phyloP scores from a whole-genome alignment of 2,113 vertebrate species.

The Engystomops pustulosus region DNA sequence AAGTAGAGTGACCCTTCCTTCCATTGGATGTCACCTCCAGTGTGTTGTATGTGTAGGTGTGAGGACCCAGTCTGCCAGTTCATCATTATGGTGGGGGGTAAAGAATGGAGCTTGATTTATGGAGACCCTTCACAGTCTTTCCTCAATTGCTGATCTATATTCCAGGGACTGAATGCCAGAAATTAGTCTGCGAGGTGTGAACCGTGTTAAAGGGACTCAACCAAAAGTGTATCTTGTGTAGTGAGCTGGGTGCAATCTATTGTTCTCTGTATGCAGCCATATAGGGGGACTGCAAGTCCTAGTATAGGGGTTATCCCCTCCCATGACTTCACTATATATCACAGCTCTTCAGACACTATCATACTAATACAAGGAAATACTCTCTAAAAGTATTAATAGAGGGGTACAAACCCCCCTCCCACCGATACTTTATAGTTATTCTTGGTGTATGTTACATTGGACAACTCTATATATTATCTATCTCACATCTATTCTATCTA shows the following conservation, averaged over 20 bases:
- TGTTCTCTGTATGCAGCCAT: neutral
- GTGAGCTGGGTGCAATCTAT: neutral
- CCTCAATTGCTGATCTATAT: conserved; percentile 37
- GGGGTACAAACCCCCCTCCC: neutral
- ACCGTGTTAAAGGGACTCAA: neutral
- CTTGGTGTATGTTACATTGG: neutral
- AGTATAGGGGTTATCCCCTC: too few relatives aligned
- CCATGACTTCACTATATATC: too few relatives aligned
- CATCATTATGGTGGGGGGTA: conserved; percentile 25
- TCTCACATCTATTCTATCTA: too few relatives aligned
- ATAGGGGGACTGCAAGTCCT: neutral
- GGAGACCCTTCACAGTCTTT: conserved; percentile 1
- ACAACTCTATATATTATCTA: neutral
- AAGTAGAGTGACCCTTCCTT: conserved; percentile 21
- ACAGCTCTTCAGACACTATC: neutral
- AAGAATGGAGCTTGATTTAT: conserved; percentile 40
- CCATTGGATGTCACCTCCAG: conserved; percentile 32
- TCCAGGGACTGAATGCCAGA: conserved; percentile 1
- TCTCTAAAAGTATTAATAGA: too few relatives aligned
- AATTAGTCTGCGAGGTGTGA: conserved; percentile 29
- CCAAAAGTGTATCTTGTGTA: neutral
- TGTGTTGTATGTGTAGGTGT: conserved; percentile 30
- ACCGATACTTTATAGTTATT: neutral
- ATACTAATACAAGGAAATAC: too few relatives aligned
- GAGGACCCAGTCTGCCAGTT: conserved; percentile 44